Conservation (phyloP, 2,113 vertebrate species). For the Tenrec ecaudatus region DNA sequence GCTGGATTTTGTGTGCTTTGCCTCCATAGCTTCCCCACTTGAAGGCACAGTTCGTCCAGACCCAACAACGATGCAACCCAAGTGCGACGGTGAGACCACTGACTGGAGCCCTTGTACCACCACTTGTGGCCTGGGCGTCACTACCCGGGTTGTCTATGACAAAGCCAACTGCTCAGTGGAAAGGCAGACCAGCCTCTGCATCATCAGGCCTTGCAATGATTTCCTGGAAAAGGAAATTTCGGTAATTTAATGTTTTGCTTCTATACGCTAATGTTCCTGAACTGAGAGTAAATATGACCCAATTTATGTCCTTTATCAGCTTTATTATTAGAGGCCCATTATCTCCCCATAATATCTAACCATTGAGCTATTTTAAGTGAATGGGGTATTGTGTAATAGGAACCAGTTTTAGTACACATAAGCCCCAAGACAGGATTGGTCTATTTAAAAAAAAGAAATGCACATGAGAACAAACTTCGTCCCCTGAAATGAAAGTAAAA, state of each 20-base stretch:
- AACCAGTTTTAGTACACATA: conserved; percentile 51
- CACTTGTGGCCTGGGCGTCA: conserved; percentile 98
- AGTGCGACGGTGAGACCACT: conserved; percentile 99
- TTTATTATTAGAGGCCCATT: not conserved
- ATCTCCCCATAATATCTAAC: conserved; percentile 30
- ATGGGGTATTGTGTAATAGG: conserved; percentile 47
- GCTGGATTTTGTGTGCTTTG: conserved; percentile 14
- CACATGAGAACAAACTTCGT: conserved; percentile 22
- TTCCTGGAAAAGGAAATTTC: conserved; percentile 97
- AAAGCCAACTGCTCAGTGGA: conserved; percentile 97
- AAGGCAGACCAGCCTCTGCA: conserved; percentile 97
- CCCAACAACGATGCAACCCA: conserved; percentile 95
- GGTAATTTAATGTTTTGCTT: conserved; percentile 84
- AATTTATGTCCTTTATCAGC: not conserved
- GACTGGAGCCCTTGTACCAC: conserved; percentile 99
- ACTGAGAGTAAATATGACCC: not conserved
- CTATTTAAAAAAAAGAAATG: conserved; percentile 71
- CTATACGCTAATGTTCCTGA: not conserved
- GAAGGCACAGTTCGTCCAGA: conserved; percentile 98
- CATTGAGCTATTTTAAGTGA: conserved; percentile 37
- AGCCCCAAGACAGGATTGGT: conserved; percentile 25
- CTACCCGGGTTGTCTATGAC: conserved; percentile 98
- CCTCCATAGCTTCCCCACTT: conserved; percentile 93
- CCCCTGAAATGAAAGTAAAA: conserved; percentile 66
- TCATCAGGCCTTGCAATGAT: conserved; percentile 97